Evolutionary conservation across 2,888 invertebrate species (phyloP).

Genomic region (Zhuqinia jingwanae): DNA sequence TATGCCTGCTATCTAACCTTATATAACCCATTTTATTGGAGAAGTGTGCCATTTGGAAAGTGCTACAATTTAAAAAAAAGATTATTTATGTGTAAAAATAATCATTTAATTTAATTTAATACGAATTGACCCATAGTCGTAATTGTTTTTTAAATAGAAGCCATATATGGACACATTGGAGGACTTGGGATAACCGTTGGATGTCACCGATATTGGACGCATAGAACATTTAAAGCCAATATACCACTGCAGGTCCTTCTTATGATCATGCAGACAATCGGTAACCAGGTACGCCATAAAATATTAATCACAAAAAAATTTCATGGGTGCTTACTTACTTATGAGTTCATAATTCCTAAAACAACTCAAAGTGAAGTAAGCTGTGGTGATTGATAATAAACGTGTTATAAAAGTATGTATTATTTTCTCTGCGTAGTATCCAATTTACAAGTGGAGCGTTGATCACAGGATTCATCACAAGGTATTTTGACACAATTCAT

Average conservation of each 20-base stretch:
- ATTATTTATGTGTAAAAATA: neutral
- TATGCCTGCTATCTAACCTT: slow-evolving; percentile 7
- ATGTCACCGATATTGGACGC: slow-evolving; percentile 63
- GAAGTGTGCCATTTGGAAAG: slow-evolving; percentile 48
- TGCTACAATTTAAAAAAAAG: neutral
- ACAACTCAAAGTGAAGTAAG: no score
- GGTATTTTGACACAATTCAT: neutral
- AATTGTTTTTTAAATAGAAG: neutral
- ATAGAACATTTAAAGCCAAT: slow-evolving; percentile 65
- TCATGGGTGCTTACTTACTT: no score
- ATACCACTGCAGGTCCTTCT: slow-evolving; percentile 49
- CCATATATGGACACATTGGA: slow-evolving; percentile 29
- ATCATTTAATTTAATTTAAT: neutral
- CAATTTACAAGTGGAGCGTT: neutral
- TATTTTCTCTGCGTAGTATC: neutral
- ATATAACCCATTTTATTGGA: neutral
- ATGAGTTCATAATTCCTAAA: no score
- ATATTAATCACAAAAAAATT: neutral
- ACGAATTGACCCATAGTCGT: no score
- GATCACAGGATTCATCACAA: slow-evolving; percentile 24
- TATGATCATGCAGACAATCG: slow-evolving; percentile 51
- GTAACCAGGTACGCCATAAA: no score
- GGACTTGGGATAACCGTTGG: slow-evolving; percentile 54
- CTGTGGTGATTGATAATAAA: no score
- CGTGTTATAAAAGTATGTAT: no score